Evolutionary conservation across 1,140 invertebrate species (phyloP).

Genomic region (Ruditapes philippinarum): DNA sequence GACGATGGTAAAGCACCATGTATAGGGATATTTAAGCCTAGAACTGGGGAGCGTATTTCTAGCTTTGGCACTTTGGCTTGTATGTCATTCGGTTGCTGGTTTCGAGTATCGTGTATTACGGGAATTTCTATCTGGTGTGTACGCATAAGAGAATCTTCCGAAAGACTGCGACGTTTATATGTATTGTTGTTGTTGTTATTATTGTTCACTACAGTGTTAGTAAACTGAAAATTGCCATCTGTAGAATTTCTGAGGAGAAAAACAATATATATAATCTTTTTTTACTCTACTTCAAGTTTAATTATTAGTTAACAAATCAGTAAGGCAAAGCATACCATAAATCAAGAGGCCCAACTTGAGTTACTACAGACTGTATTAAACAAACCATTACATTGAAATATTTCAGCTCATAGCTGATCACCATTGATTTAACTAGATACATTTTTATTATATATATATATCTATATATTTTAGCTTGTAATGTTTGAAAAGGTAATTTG

Average conservation of each 20-base stretch:
- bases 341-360: too few species aligned
- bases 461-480: too few species aligned
- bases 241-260: slow-evolving; percentile 14
- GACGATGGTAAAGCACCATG: slow-evolving; percentile 29
- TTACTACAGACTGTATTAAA: too few species aligned
- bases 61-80: slow-evolving; percentile 82
- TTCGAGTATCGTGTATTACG: background rate
- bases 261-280: background rate
- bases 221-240: slow-evolving; percentile 21
- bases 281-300: too few species aligned
- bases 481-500: too few species aligned
- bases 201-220: background rate
- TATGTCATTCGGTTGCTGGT: slow-evolving; percentile 30
- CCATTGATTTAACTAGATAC: too few species aligned
- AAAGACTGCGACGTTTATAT: slow-evolving; percentile 78
- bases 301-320: too few species aligned
- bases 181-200: slow-evolving; percentile 61
- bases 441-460: too few species aligned
- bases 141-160: slow-evolving; percentile 74
- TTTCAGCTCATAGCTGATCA: too few species aligned
- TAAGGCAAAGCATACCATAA: too few species aligned
- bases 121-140: slow-evolving; percentile 66
- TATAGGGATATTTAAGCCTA: slow-evolving; percentile 69
- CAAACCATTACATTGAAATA: too few species aligned
- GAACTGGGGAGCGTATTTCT: slow-evolving; percentile 79